These are phyloP conservation scores for Pseudopodoces humilis DNA, from an alignment of 2,113 vertebrate species.

Conservation along the genomic window DNA sequence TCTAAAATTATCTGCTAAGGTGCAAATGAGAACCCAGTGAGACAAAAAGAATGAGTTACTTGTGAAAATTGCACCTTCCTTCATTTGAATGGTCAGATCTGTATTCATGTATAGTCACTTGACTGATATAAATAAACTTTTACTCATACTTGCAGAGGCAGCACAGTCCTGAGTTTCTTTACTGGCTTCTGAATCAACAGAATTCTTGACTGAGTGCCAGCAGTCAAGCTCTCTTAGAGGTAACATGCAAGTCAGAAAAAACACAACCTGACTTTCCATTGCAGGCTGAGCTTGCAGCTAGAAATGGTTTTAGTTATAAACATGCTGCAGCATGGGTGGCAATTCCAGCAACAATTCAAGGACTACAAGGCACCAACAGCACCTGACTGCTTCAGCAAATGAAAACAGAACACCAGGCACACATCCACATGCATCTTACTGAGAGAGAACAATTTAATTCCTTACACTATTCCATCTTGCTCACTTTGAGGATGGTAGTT, in stretches of 20 bases:
- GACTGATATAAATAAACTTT: slow-evolving; percentile 32
- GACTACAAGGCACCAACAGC: not conserved
- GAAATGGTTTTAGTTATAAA: slow-evolving; percentile 15
- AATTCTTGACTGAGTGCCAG: slow-evolving; percentile 43
- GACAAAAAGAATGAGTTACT: not conserved
- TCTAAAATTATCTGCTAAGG: not conserved
- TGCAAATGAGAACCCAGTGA: not conserved
- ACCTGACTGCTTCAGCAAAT: not conserved
- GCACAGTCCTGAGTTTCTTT: slow-evolving; percentile 1
- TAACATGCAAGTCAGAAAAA: not conserved
- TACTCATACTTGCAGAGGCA: slow-evolving; percentile 12
- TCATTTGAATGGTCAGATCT: not conserved
- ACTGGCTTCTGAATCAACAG: slow-evolving; percentile 36
- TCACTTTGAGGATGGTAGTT: not conserved
- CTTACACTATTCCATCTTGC: not conserved
- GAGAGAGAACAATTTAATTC: not conserved
- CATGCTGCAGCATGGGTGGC: not conserved
- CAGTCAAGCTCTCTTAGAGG: not conserved
- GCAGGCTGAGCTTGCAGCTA: not conserved
- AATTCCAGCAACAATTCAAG: not conserved
- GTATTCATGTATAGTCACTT: not conserved
- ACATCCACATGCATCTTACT: not conserved
- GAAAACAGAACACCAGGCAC: not conserved
- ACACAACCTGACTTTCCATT: not conserved
- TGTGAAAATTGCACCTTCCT: not conserved